These are phyloP conservation scores for Chaetodon auriga DNA, from an alignment of 2,113 vertebrate species.

Conservation along the genomic window DNA sequence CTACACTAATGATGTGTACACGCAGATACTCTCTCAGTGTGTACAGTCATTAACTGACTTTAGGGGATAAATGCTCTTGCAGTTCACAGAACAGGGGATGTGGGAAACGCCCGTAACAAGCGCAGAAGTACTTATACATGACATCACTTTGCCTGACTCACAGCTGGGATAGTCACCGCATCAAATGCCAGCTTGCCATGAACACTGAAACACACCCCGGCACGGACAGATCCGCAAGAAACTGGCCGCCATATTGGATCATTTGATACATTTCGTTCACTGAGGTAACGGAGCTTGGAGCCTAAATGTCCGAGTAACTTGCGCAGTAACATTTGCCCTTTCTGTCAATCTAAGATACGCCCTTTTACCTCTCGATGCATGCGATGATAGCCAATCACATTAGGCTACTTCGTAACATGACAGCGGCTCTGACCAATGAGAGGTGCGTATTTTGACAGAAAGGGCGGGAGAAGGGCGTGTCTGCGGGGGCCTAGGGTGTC, in stretches of 20 bases:
- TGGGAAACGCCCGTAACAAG: constrained; percentile 81
- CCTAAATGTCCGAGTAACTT: constrained; percentile 68
- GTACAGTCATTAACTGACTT: constrained; percentile 36
- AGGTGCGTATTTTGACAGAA: constrained; percentile 32
- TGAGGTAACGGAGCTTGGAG: constrained; percentile 37
- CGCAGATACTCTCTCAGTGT: constrained; percentile 13
- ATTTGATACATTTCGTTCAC: background rate
- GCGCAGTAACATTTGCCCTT: constrained; percentile 72
- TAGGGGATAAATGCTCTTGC: constrained; percentile 29
- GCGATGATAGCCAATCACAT: constrained; percentile 66
- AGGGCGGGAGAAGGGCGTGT: constrained; percentile 75
- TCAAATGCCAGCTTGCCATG: constrained; percentile 68
- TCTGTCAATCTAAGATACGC: constrained; percentile 62
- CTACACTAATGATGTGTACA: constrained; percentile 11
- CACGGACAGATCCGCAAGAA: constrained; percentile 46
- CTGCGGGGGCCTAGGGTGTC: constrained; percentile 79
- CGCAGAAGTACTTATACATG: constrained; percentile 73
- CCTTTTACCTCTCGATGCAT: constrained; percentile 40
- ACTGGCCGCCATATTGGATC: constrained; percentile 77
- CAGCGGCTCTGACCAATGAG: constrained; percentile 58
- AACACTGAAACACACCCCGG: constrained; percentile 58
- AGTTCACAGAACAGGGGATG: constrained; percentile 54
- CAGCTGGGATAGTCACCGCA: constrained; percentile 79
- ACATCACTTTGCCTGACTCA: constrained; percentile 82
- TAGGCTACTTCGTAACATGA: background rate